Evolutionary conservation across 2,888 invertebrate species (phyloP), one percentile per base, ranked within the genome.

Genomic region (Acleris laterana): DNA sequence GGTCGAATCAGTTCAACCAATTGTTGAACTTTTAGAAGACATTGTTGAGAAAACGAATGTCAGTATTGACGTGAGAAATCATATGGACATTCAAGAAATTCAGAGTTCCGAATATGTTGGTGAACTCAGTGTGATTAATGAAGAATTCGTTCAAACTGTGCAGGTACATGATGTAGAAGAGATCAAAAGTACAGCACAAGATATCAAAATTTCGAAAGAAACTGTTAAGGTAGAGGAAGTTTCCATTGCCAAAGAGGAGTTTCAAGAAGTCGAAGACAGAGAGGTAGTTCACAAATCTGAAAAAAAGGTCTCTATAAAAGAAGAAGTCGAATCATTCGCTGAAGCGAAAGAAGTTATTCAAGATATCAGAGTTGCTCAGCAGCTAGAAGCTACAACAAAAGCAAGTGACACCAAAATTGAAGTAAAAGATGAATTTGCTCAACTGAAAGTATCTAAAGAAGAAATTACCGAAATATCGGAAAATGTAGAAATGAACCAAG

Each of bases 11-110:
- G 51, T 11, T 25, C 57, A 68, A 20, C 64, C 68, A 1, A 64
- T 68, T 22, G 51, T 69, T 7, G 61, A 65, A 58, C 32, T 68
- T 20, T 62, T 73, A 13, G 71, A 72, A 59, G 56, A 75, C 6
- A 74, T 76, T 20, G 74, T 73, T 28, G 72, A 80, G 70, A 70
- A 72, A 16, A 72, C 72, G 7, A 76, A 80, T 74, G 59, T 75
- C 16, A 68, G 72, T n/a, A 70, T 77, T 61, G 73, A 77, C 55
- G 68, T 72, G 1, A 71, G 74, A 56, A 65, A 75, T 38, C 70
- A 75, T 63, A 67, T 81, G 32, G 71, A 75, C 49, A 56, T 74
- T 7, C 57, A 75, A 59, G 74, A 81, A 69, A 68, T 73, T 0
- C 71, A 73, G 42, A 68, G 72, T 13, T 74, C 81, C 69, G 71